Conservation (phyloP, 1,140 invertebrate species). For the Drosophila ficusphila region DNA sequence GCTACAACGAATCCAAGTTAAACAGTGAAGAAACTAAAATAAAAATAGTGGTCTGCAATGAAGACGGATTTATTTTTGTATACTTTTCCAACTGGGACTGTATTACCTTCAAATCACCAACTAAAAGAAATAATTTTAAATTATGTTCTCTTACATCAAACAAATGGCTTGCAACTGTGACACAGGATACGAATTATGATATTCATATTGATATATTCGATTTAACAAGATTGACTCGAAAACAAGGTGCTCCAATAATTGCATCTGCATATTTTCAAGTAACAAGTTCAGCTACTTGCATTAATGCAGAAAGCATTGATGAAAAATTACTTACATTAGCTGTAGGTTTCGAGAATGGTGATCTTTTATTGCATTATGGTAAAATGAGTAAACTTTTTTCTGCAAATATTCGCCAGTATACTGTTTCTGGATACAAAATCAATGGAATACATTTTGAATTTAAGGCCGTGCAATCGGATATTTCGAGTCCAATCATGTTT, state of each 20-base stretch:
- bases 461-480: not conserved
- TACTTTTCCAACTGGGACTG: slow-evolving; percentile 29
- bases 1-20: slow-evolving; percentile 21
- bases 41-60: slow-evolving; percentile 49
- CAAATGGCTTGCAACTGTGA: slow-evolving; percentile 30
- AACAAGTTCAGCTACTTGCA: slow-evolving; percentile 23
- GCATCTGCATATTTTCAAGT: slow-evolving; percentile 5
- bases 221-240: slow-evolving; percentile 37
- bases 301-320: slow-evolving; percentile 22
- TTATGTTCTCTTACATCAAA: slow-evolving; percentile 50
- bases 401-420: slow-evolving; percentile 34
- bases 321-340: slow-evolving; percentile 39
- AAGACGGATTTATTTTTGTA: slow-evolving; percentile 41
- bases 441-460: slow-evolving; percentile 54
- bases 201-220: slow-evolving; percentile 52
- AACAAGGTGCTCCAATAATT: slow-evolving; percentile 36
- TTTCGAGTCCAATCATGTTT: slow-evolving; percentile 29
- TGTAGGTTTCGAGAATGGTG: slow-evolving; percentile 60
- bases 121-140: slow-evolving; percentile 8
- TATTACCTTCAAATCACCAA: slow-evolving; percentile 37
- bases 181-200: slow-evolving; percentile 14
- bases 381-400: slow-evolving; percentile 35
- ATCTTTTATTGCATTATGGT: slow-evolving; percentile 49
- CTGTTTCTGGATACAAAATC: slow-evolving; percentile 26
- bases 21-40: slow-evolving; percentile 3